Base-by-base conservation (phyloP, 1,140 invertebrate species). In the Drosophila tani region DNA sequence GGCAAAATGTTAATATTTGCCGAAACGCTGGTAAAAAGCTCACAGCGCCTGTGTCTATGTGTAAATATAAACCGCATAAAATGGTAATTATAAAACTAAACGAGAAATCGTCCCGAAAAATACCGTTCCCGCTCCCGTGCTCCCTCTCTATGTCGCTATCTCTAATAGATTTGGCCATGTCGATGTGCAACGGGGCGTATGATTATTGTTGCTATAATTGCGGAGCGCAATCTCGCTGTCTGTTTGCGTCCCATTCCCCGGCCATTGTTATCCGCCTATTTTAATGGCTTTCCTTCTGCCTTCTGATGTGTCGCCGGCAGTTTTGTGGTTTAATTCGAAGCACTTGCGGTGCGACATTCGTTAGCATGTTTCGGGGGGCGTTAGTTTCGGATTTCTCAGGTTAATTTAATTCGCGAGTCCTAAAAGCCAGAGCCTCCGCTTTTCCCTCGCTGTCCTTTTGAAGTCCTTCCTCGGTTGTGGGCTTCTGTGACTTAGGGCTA, bases 31-130 rank as follows among this genome's bases (percentile, higher is more conserved):
- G 51, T 75, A 68, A 82, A 85, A 82, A 80, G 67, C 80, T 79
- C 57, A 38, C 57, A 45, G 19, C 29, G 19, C 21, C 2, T 49
- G 24, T 65, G 51, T 62, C 82, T 67, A 70, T 82, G 59, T 79
- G 81, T 83, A 84, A 83, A 88, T 88, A 83, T 56, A 82, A 84
- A 68, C 78, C 85, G 45, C 85, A 88, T 70, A 84, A 87, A 87
- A 88, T 90, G 84, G 78, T 88, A 88, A 88, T 88, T 88, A 88
- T 88, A 90, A 84, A 84, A 84, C 83, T 80, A 82, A 87, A 70
- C 80, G 70, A 80, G 68, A 86, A 79, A 79, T 83, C 38, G 51
- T 59, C 51, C 41, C 27, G 57, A 51, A 43, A 53, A 32, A 51
- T 35, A 41, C 38, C 27, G 6, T 51, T 5, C 11, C 41, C 19